Evolutionary conservation across 2,888 invertebrate species (phyloP).

Genomic region (Andrena camellia): DNA sequence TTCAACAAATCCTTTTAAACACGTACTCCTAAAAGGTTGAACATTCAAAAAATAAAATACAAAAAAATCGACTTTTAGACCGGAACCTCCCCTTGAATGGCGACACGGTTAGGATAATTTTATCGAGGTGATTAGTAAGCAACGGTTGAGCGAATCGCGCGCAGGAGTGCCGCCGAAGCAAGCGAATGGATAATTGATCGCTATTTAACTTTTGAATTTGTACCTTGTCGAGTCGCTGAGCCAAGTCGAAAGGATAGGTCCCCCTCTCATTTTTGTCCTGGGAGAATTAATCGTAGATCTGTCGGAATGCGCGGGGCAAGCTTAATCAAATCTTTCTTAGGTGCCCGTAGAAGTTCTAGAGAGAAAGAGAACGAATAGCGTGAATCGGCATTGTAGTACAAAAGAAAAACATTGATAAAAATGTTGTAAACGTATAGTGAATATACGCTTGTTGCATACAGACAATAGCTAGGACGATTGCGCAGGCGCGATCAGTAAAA

Average conservation of each 20-base stretch:
- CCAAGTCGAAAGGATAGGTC: neutral
- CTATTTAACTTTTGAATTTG: conserved; percentile 20
- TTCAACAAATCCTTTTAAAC: too few relatives aligned
- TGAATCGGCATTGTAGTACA: conserved; percentile 77
- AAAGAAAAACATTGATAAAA: conserved; percentile 53
- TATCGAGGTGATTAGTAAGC: neutral
- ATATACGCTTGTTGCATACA: conserved; percentile 80
- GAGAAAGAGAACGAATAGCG: conserved; percentile 66
- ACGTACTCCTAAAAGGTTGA: too few relatives aligned
- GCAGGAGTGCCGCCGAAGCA: neutral
- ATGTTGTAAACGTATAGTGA: conserved; percentile 69
- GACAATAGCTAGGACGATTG: conserved; percentile 81
- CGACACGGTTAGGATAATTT: neutral
- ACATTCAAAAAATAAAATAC: too few relatives aligned
- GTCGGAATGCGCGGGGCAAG: conserved; percentile 46
- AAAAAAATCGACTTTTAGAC: too few relatives aligned
- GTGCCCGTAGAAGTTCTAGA: conserved; percentile 65
- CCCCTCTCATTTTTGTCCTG: neutral
- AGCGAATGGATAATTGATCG: neutral
- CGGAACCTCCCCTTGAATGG: too few relatives aligned
- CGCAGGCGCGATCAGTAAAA: conserved; percentile 80
- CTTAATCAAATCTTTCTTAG: conserved; percentile 66
- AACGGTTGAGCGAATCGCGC: neutral
- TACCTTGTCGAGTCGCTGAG: neutral
- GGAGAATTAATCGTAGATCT: conserved; percentile 7